Base-by-base conservation (phyloP, 2,113 vertebrate species). In the Melanerpes aurifrons region DNA sequence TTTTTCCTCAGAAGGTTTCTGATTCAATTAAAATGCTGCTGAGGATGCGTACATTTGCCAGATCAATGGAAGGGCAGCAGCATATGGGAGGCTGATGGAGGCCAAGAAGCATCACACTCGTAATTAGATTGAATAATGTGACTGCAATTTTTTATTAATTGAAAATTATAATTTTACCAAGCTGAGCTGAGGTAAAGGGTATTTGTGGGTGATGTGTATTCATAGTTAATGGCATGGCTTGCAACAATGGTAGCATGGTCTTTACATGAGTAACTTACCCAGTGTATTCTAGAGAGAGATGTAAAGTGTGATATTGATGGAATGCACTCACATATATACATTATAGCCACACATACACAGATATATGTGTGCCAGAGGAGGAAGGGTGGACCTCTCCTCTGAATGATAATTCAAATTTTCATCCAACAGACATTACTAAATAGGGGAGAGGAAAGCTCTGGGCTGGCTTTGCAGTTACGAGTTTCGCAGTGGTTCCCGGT, bases 381-480 rank as follows among this genome's bases (percentile, higher is more conserved):
- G 25, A 57, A 43, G 19, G 10, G 4, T 58, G 66, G 11, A 6
- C 4, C 66, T 74, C 26, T 20, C 11, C 31, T 82, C 53, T 67
- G 73, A 48, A 25, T 0, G 0, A 4, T 35, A 17, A 43, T 26
- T 68, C 31, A 40, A 25, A 29, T 50, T 71, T 86, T 61, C 19
- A 47, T 80, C 56, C 37, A 28, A 35, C 32, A 69, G 31, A 28
- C 2, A 2, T 17, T 37, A 16, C 12, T 18, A 18, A 29, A 2
- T 1, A 59, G 47, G 59, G 43, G 12, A 72, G 28, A 59, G 17
- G 43, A 32, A 66, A 81, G 7, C 12, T 69, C 32, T 71, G 67
- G n/a, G 43, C 22, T 63, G 20, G 12, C 43, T 91, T 91, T 78
- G 31, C 70, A 71, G 8, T 13, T 67, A 9, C 15, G 11, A 71